Evolutionary conservation across 2,113 vertebrate genomes (phyloP).

Genomic region (human (Homo sapiens)): DNA sequence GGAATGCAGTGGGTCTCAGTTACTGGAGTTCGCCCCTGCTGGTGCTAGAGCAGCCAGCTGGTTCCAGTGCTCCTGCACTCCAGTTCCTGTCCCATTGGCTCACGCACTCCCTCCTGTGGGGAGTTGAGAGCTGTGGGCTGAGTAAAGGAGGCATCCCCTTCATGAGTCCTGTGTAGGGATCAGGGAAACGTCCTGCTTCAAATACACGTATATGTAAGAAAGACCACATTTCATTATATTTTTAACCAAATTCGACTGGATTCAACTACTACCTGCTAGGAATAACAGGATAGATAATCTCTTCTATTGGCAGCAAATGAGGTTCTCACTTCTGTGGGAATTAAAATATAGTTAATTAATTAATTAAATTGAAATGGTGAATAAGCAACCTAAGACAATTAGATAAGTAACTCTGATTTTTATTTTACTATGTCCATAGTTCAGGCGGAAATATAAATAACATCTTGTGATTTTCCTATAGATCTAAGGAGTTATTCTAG

Average conservation of each 20-base stretch:
- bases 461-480: not conserved
- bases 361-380: not conserved
- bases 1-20: too few species aligned
- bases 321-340: not conserved
- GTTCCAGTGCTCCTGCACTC: too few species aligned
- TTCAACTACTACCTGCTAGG: not conserved
- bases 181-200: too few species aligned
- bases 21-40: too few species aligned
- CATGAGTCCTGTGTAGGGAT: too few species aligned
- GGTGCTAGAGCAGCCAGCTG: too few species aligned
- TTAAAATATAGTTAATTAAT: not conserved
- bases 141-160: too few species aligned
- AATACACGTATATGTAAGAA: not conserved
- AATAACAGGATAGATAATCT: not conserved
- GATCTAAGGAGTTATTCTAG: not conserved
- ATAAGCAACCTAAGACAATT: not conserved
- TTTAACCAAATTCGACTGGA: not conserved
- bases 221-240: not conserved
- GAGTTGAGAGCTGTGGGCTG: too few species aligned
- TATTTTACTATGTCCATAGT: not conserved
- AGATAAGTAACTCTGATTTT: not conserved
- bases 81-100: too few species aligned
- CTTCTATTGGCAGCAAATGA: not conserved
- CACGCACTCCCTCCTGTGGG: too few species aligned
- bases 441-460: not conserved